These are phyloP conservation scores for Neomonachus schauinslandi DNA, from an alignment of 2,113 vertebrate species.

Conservation along the genomic window DNA sequence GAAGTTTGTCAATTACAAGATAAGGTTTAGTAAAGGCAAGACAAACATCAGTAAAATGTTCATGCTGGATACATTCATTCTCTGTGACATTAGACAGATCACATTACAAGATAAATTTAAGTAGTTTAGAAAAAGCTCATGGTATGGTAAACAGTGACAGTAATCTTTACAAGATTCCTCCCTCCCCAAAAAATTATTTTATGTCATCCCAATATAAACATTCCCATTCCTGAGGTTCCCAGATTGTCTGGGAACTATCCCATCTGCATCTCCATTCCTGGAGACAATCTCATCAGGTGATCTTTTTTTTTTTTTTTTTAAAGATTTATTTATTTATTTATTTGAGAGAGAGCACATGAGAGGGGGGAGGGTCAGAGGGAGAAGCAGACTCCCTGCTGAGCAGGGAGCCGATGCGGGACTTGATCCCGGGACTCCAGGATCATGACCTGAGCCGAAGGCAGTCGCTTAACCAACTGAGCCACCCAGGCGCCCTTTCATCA, in stretches of 20 bases:
- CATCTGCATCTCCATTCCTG: not conserved
- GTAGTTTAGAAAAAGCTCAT: not conserved
- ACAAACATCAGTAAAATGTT: not conserved
- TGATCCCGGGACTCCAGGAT: too few relatives aligned
- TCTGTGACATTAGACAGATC: not conserved
- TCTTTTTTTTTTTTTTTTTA: not conserved
- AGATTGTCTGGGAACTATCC: not conserved
- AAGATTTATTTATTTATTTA: too few relatives aligned
- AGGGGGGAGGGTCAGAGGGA: too few relatives aligned
- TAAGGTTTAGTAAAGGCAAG: not conserved
- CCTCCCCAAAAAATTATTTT: not conserved
- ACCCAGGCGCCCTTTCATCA: not conserved
- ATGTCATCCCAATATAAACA: not conserved
- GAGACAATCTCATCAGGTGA: not conserved
- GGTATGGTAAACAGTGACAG: not conserved
- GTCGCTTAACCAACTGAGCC: too few relatives aligned
- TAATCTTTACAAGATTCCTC: not conserved
- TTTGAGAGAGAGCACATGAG: too few relatives aligned
- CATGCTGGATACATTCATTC: not conserved
- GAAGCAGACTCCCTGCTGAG: too few relatives aligned
- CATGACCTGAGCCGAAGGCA: too few relatives aligned
- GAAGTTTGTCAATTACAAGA: not conserved
- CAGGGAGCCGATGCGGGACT: too few relatives aligned
- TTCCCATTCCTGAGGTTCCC: not conserved
- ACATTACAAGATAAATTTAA: conserved; percentile 18